phyloP scores from a whole-genome alignment of 2,797 vertebrate species.

The Macrochelys suwanniensis region DNA sequence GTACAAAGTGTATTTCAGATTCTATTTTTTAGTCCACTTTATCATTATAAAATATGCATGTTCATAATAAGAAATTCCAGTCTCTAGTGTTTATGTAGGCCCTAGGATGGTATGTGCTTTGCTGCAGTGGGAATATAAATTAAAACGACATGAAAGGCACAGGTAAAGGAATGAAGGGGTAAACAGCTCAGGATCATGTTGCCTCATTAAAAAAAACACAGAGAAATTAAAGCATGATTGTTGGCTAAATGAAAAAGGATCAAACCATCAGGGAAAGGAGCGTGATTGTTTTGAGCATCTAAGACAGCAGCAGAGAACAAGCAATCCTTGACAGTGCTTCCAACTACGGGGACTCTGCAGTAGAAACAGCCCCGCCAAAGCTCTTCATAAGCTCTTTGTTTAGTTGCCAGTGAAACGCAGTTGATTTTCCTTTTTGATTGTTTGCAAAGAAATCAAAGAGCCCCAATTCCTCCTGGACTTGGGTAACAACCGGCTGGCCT shows the following conservation, averaged over 20 bases:
- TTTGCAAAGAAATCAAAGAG: conserved; percentile 50
- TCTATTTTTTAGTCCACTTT: not conserved
- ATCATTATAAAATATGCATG: accelerated
- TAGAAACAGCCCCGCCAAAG: accelerated
- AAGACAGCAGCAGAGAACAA: not conserved
- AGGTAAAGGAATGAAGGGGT: not conserved
- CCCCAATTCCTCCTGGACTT: not conserved
- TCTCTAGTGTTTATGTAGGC: not conserved
- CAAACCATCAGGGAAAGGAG: not conserved
- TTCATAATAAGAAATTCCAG: not conserved
- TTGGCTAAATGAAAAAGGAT: conserved; percentile 22
- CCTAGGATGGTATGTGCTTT: not conserved
- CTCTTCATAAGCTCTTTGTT: not conserved
- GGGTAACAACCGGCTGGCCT: not conserved
- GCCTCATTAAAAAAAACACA: conserved; percentile 1
- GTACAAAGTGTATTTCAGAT: not conserved
- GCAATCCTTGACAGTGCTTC: not conserved
- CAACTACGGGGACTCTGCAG: accelerated
- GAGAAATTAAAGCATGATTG: not conserved
- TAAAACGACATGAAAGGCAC: accelerated
- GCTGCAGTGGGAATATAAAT: not conserved
- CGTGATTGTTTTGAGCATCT: not conserved
- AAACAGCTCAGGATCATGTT: not conserved
- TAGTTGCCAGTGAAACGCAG: conserved; percentile 12
- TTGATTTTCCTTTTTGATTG: conserved; percentile 3